These are phyloP conservation scores for Seladonia tumulorum DNA, from an alignment of 2,888 invertebrate species.

Conservation along the genomic window DNA sequence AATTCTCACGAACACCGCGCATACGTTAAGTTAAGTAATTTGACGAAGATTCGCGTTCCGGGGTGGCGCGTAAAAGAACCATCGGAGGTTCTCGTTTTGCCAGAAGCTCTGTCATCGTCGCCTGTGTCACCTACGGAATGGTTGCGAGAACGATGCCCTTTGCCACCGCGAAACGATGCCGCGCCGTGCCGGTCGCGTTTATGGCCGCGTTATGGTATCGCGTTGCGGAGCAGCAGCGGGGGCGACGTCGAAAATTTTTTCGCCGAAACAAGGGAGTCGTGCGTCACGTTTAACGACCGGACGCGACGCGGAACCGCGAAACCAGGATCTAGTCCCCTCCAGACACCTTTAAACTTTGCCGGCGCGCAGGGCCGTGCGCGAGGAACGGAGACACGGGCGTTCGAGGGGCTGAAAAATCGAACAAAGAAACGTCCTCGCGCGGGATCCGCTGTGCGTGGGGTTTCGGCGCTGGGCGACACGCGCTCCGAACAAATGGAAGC, in stretches of 20 bases:
- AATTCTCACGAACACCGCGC: background rate
- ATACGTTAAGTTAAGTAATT: background rate
- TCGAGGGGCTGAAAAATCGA: background rate
- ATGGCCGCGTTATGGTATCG: background rate
- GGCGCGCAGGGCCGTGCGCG: background rate
- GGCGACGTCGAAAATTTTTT: slow-evolving; percentile 24
- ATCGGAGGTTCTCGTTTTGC: background rate
- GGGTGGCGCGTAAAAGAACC: background rate
- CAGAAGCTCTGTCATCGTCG: background rate
- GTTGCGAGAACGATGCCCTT: background rate
- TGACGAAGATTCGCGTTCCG: background rate
- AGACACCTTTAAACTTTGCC: slow-evolving; percentile 33
- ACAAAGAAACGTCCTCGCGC: background rate
- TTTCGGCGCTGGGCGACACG: slow-evolving; percentile 10
- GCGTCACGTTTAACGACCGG: slow-evolving; percentile 47
- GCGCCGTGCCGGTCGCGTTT: background rate
- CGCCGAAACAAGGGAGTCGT: slow-evolving; percentile 36
- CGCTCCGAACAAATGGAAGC: slow-evolving; percentile 1
- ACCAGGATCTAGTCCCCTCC: slow-evolving; percentile 45
- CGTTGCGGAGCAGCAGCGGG: background rate
- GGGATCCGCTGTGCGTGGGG: background rate
- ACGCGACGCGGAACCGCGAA: slow-evolving; percentile 27
- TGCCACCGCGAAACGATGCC: background rate
- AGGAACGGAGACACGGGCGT: background rate
- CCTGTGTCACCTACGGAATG: background rate